Percentiles rank a stretch among this genome's conserved stretches.
Evolutionary conservation across 2,113 vertebrate genomes (phyloP).

Genomic region (Hassar affinis): DNA sequence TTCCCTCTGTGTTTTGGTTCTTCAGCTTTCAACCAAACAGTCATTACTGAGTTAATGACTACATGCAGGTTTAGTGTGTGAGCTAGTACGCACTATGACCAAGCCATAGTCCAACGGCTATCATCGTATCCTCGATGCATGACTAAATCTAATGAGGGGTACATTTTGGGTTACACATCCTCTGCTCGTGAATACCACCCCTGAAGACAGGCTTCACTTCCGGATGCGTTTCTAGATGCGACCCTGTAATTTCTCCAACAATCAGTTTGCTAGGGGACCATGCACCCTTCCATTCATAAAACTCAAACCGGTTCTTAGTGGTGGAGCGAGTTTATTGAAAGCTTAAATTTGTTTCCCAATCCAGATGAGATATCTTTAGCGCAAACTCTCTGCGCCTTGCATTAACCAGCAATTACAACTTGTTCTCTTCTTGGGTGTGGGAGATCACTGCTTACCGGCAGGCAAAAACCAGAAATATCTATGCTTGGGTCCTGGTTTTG

Average conservation of each 20-base stretch:
- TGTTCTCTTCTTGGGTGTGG: slow-evolving; percentile 71
- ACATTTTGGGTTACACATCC: slow-evolving; percentile 12
- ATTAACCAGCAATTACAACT: slow-evolving; percentile 74
- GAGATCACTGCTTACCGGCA: slow-evolving; percentile 59
- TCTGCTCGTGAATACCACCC: slow-evolving; percentile 52
- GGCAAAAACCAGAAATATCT: slow-evolving; percentile 68
- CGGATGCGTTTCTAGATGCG: slow-evolving; percentile 58
- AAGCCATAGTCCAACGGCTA: background rate
- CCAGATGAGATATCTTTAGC: slow-evolving; percentile 77
- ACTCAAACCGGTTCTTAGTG: slow-evolving; percentile 77
- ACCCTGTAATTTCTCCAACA: slow-evolving; percentile 75
- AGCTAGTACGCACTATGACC: slow-evolving; percentile 7
- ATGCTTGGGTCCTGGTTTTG: slow-evolving; percentile 56
- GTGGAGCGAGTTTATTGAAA: slow-evolving; percentile 77
- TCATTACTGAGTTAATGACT: slow-evolving; percentile 31
- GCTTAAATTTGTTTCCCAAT: slow-evolving; percentile 76
- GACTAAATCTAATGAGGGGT: slow-evolving; percentile 13
- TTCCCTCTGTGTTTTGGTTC: slow-evolving; percentile 7
- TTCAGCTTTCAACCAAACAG: slow-evolving; percentile 24
- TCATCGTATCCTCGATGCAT: slow-evolving; percentile 17
- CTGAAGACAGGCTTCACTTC: slow-evolving; percentile 65
- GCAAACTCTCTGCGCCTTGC: slow-evolving; percentile 69
- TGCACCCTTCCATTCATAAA: slow-evolving; percentile 77
- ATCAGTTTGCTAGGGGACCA: slow-evolving; percentile 65
- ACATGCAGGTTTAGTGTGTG: slow-evolving; percentile 1